phyloP scores from a whole-genome alignment of 2,888 invertebrate genomes.

The Cheilosia urbana region DNA sequence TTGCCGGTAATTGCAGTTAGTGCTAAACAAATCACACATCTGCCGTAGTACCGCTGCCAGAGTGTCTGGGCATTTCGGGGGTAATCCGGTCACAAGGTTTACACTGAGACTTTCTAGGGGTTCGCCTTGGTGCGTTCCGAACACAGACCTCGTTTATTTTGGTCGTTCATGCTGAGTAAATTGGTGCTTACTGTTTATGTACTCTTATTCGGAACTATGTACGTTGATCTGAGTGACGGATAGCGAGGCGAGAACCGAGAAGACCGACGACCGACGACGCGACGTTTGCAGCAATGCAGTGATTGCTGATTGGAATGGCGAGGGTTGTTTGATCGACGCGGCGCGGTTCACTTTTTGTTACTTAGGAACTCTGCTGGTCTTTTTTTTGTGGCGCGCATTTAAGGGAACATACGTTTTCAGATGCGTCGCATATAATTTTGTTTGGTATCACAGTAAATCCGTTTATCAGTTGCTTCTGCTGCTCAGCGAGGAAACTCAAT shows the following conservation, averaged over 20 bases:
- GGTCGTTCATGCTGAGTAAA: conserved; percentile 65
- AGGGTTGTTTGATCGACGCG: conserved; percentile 44
- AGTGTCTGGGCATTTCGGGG: conserved; percentile 61
- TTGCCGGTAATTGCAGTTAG: conserved; percentile 74
- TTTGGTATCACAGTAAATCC: conserved; percentile 38
- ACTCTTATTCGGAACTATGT: conserved; percentile 35
- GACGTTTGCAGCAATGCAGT: conserved; percentile 41
- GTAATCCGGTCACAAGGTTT: conserved; percentile 53
- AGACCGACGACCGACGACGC: too few relatives aligned
- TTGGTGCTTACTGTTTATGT: conserved; percentile 62
- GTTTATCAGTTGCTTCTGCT: conserved; percentile 32
- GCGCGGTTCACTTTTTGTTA: conserved; percentile 49
- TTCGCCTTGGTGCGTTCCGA: conserved; percentile 23
- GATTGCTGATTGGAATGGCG: conserved; percentile 42
- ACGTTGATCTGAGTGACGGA: conserved; percentile 49
- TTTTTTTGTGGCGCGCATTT: conserved; percentile 68
- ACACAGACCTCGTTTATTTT: conserved; percentile 41
- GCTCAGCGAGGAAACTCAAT: conserved; percentile 14
- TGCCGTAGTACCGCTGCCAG: conserved; percentile 42
- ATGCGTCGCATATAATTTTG: conserved; percentile 34
- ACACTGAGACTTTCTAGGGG: conserved; percentile 53
- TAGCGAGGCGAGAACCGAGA: conserved; percentile 52
- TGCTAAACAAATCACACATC: conserved; percentile 75
- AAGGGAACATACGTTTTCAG: conserved; percentile 66
- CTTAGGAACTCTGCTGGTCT: conserved; percentile 50